Conservation (phyloP, 2,113 vertebrate genomes). For the Oxyruncus cristatus region DNA sequence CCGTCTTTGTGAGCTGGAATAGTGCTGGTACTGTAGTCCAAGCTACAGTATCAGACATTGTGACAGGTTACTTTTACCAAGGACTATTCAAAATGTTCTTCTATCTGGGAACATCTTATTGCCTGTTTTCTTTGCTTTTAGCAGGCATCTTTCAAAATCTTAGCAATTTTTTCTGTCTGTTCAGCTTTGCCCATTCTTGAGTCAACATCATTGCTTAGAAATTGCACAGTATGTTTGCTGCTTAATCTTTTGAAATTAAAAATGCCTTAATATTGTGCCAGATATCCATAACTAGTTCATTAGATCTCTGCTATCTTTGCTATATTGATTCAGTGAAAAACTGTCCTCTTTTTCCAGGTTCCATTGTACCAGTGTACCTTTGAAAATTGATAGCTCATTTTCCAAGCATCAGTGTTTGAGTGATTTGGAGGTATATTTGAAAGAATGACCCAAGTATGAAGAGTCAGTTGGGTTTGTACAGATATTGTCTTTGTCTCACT, state of each 20-base stretch:
- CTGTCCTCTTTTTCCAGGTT: background rate
- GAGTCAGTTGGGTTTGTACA: background rate
- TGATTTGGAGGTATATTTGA: background rate
- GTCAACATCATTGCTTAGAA: background rate
- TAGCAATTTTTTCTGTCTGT: background rate
- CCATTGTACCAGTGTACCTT: background rate
- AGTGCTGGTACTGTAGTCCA: background rate
- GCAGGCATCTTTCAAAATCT: background rate
- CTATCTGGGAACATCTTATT: background rate
- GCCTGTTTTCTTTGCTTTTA: background rate
- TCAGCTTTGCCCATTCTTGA: background rate
- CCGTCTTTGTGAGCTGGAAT: background rate
- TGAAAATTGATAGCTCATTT: background rate
- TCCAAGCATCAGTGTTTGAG: background rate
- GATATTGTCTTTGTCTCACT: background rate
- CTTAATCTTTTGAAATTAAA: background rate
- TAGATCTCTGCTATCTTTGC: background rate
- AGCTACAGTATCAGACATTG: background rate
- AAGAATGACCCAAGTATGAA: background rate
- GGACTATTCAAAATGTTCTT: background rate
- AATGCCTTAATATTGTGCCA: background rate
- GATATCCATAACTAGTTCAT: background rate
- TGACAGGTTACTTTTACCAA: background rate
- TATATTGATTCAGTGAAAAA: background rate
- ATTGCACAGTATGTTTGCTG: background rate